Evolutionary conservation across 2,888 invertebrate genomes (phyloP), one percentile per base, ranked within the genome.

Genomic region (Endotricha flammealis): DNA sequence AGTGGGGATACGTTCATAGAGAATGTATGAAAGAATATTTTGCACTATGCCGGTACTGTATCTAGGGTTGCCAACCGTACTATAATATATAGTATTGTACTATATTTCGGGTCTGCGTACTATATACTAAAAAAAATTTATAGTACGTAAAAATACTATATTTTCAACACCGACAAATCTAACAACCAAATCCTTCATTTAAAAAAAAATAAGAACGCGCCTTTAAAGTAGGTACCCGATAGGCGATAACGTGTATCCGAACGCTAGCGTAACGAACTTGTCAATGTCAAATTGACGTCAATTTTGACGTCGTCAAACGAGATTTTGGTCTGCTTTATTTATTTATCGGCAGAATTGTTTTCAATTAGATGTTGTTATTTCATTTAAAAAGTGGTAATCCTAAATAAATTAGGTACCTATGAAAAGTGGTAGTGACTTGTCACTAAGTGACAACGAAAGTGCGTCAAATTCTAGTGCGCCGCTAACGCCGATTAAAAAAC

Each of bases 61-160:
- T 25, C 9, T 32, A 32, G 32, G 32, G 28, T 34, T 29, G 22
- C 28, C 34, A 35, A 35, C 34, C 28, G 28, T 29, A 32, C 32
- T 32, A 32, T 32, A 32, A 32, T 32, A 29, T 32, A 38, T 38
- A 32, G 38, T 33, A 32, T 38, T 33, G 33, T 38, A 38, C 32
- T 32, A 24, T 32, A 32, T 38, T 38, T 38, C 24, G 32, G 38
- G 32, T 16, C 38, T 32, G 11, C 29, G 38, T 38, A 37, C 37
- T 37, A 37, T 37, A 37, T 37, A 37, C 32, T 37, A 14, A 32
- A 31, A 36, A 7, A 25, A 36, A 36, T 30, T 31, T 31, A 36
- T 28, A 34, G 32, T 32, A 32, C 32, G 32, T 11, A 12, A 32
- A 32, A 32, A 32, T 32, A 32, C 32, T 32, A 32, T 32, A 32